Evolutionary conservation across 2,888 invertebrate species (phyloP), one percentile per base, ranked within the genome.

Genomic region (Ptycholaimellus sp.): DNA sequence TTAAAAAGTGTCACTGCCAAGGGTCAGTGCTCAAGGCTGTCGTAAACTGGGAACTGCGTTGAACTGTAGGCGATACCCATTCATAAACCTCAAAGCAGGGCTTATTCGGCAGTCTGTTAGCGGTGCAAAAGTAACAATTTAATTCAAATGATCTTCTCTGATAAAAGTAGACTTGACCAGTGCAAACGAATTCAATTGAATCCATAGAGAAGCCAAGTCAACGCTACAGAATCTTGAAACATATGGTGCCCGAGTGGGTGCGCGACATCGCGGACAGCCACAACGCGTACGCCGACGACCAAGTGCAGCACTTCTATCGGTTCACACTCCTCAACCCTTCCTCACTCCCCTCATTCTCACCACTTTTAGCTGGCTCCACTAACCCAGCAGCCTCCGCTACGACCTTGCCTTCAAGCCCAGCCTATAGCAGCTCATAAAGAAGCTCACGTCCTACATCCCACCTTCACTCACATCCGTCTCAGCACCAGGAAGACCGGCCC

Each of bases 251-350:
- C 43, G 71, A 75, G 1, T 90, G 87, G 85, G 68, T 93, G 49
- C 69, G 79, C 37, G 90, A 93, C 64, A 82, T 93, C 44, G 74
- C 82, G 0, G 59, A 74, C 17, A 74, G 78, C 61, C 71, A 75
- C 54, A 90, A 87, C 61, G 72, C 76, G 6, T 83, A 80, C 59
- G 87, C 93, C 0, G 90, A 93, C 64, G 79, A 77, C 57, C 85
- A 90, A 64, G 76, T 93, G 47, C 73, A 90, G 38, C 87, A 90
- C 56, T 85, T 96, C 57, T 83, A 83, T 58, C 71, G 78, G 75
- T 75, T 19, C 20, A 3, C 22, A 22, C 1, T 27, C 29, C 19
- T n/a, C 41, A 36, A 29, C 35, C 36, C 22, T 9, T 36, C 13
- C 11, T 30, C 9, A 28, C 19, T 14, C 13, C 11, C 3, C 11